Evolutionary conservation across 2,888 invertebrate genomes (phyloP).

Genomic region (Drosophila leonis): DNA sequence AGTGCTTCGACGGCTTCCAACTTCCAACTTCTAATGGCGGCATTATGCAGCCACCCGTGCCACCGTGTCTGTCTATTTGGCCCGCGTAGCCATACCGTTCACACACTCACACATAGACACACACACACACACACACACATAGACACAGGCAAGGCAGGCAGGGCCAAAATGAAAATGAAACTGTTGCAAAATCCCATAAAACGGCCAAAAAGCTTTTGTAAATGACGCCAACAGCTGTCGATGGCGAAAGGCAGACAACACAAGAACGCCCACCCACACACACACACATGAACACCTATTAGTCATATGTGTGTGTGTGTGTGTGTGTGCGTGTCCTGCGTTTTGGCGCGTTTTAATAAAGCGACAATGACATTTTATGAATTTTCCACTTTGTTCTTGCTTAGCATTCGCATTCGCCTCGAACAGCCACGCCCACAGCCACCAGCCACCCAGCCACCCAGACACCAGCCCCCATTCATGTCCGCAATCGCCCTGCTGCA

Average conservation of each 20-base stretch:
- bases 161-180: constrained; percentile 76
- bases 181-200: constrained; percentile 80
- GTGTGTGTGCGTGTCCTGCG: constrained; percentile 50
- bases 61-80: constrained; percentile 1
- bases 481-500: constrained; percentile 1
- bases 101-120: constrained; percentile 8
- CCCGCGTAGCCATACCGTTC: constrained; percentile 1
- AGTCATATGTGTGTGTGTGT: constrained; percentile 39
- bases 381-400: constrained; percentile 78
- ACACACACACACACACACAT: not conserved
- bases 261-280: constrained; percentile 10
- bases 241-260: constrained; percentile 72
- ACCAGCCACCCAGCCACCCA: constrained; percentile 14
- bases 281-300: constrained; percentile 13
- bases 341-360: constrained; percentile 80
- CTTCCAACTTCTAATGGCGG: constrained; percentile 76
- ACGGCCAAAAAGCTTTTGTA: constrained; percentile 82
- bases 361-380: constrained; percentile 80
- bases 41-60: constrained; percentile 61
- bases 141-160: constrained; percentile 6
- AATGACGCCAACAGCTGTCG: constrained; percentile 81
- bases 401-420: constrained; percentile 21
- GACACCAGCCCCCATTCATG: not conserved
- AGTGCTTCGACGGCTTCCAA: constrained; percentile 74
- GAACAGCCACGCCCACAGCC: constrained; percentile 10